Base-by-base conservation (phyloP, 2,797 vertebrate genomes). In the Telmatherina bonti region DNA sequence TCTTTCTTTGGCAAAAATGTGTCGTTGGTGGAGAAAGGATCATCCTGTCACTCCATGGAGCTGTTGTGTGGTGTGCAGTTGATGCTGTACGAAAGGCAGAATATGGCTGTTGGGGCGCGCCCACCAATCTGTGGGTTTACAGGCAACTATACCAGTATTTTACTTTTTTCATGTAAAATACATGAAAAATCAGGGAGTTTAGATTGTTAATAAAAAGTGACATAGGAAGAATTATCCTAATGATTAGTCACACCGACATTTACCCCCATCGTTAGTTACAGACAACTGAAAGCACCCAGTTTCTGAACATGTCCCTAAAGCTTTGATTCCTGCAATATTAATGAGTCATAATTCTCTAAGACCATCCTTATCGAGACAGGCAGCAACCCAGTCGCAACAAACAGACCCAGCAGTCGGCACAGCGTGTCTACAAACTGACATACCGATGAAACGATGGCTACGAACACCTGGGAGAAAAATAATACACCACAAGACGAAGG, bases 1-100 rank as follows among this genome's bases (percentile, higher is more conserved):
- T 86, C 22, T 82, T 84, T 83, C 64, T 78, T 77, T 61, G 84
- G 79, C 41, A 88, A 88, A 87, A 86, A 90, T 81, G 83, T 80
- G 81, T 76, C 77, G 84, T 76, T 68, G 81, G 29, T 69, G 67
- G 76, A 74, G 85, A 87, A 83, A 31, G 22, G 78, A 85, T 88
- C 79, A 73, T 76, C 67, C 49, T 81, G 89, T 86, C 75, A 80
- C 69, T 84, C 67, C 53, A 73, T 26, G 36, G 12, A 79, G 59
- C 67, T 81, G 69, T 67, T 71, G 52, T 67, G 61, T n/a, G 36
- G 43, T 58, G 72, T 67, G 72, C 61, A 60, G 70, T 60, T 70
- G 65, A 72, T 58, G 54, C 51, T 35, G 72, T 38, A 74, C 72
- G 63, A 76, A 80, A 83, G 69, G 72, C 13, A 64, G 68, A 78